Conservation (phyloP, 1,140 invertebrate genomes). For the Heliothis virescens region DNA sequence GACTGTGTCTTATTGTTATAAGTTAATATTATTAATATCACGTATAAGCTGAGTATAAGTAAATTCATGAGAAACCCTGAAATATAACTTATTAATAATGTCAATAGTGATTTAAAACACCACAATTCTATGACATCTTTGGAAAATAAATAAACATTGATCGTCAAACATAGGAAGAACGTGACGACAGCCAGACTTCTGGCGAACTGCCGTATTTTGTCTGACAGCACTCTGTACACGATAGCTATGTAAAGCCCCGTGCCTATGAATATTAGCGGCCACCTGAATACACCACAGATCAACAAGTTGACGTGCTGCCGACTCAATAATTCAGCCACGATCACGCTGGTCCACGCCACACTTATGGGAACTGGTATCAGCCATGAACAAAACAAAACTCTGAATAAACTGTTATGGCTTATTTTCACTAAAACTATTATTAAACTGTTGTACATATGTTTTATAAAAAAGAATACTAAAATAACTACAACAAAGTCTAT, state of each 20-base stretch:
- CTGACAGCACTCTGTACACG: slow-evolving; percentile 69
- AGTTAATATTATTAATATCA: slow-evolving; percentile 65
- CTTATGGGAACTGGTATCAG: slow-evolving; percentile 69
- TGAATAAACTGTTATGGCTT: slow-evolving; percentile 67
- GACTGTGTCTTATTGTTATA: slow-evolving; percentile 58
- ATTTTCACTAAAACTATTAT: slow-evolving; percentile 76
- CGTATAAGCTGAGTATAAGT: slow-evolving; percentile 68
- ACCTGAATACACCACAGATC: slow-evolving; percentile 68
- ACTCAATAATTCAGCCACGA: slow-evolving; percentile 53
- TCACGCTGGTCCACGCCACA: slow-evolving; percentile 55
- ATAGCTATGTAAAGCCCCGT: slow-evolving; percentile 68
- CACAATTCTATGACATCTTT: slow-evolving; percentile 75
- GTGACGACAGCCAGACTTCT: slow-evolving; percentile 73
- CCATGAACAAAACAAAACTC: slow-evolving; percentile 70
- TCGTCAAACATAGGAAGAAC: slow-evolving; percentile 75
- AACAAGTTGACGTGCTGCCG: slow-evolving; percentile 65
- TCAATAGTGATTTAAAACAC: slow-evolving; percentile 66
- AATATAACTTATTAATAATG: slow-evolving; percentile 66
- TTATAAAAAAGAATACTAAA: slow-evolving; percentile 77
- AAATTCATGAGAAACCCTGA: slow-evolving; percentile 72
- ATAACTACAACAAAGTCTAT: slow-evolving; percentile 75
- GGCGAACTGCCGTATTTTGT: slow-evolving; percentile 73
- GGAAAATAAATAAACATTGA: slow-evolving; percentile 75
- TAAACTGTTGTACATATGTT: slow-evolving; percentile 79
- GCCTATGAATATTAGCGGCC: slow-evolving; percentile 74